Conservation (phyloP, 2,888 invertebrate species). For the Dastarcus helophoroides region DNA sequence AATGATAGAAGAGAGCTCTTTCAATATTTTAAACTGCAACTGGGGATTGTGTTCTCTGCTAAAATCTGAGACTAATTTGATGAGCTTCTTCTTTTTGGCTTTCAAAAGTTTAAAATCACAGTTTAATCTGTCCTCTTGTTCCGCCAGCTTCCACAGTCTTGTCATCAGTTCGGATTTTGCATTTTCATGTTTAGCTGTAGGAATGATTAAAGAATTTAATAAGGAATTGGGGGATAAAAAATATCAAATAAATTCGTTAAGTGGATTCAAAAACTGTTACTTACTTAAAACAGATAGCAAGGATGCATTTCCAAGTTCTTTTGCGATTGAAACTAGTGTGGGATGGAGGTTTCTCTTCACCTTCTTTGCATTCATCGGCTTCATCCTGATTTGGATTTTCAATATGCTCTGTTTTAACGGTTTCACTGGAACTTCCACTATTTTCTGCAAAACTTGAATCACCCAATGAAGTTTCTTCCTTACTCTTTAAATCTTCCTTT, state of each 20-base stretch:
- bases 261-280: too few species aligned
- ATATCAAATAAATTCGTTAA: too few species aligned
- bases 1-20: conserved; percentile 21
- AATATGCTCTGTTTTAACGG: conserved; percentile 6
- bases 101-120: conserved; percentile 23
- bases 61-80: conserved; percentile 21
- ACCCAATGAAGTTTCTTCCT: neutral
- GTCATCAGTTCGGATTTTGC: conserved; percentile 23
- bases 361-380: too few species aligned
- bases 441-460: neutral
- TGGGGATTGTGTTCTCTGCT: conserved; percentile 15
- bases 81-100: conserved; percentile 25
- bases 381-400: neutral
- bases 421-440: conserved; percentile 6
- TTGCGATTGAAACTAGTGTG: too few species aligned
- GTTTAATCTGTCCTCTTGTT: conserved; percentile 22
- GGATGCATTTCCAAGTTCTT: too few species aligned
- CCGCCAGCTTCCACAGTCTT: conserved; percentile 21
- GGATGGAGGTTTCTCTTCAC: too few species aligned
- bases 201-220: conserved; percentile 4
- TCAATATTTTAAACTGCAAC: conserved; percentile 17
- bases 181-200: conserved; percentile 19
- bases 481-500: conserved; percentile 1
- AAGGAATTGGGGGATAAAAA: too few species aligned
- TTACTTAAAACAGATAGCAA: too few species aligned